Evolutionary conservation across 2,888 invertebrate species (phyloP), one percentile per base, ranked within the genome.

Genomic region (Papilio elwesi): DNA sequence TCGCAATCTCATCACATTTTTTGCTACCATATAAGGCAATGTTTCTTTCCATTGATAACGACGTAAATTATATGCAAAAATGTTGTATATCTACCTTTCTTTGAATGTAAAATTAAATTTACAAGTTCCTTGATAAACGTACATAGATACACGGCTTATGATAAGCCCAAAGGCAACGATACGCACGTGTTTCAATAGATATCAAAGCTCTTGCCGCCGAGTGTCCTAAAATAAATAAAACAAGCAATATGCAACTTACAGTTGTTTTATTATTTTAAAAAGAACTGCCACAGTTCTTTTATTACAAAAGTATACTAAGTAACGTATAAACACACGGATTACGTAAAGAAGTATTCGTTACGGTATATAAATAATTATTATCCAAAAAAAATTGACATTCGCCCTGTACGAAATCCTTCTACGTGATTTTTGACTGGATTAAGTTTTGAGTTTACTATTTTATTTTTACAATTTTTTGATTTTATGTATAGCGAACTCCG

Each of bases 21-120:
- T 75, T 75, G 76, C 76, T 79, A 79, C 80, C 80, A 79, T 82
- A 81, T 80, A 80, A 78, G 82, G 82, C 67, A 80, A 79, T 78
- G 80, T 76, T 74, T 77, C 71, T 62, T 77, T 75, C 65, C 65
- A 59, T 63, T 74, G 77, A 78, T 78, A 78, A 76, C 64, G 49
- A 62, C 70, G 68, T 48, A 6, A 63, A n/a, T 68, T 71, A 59
- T 38, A 49, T 43, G 67, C 55, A 62, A 72, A 72, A 62, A 52
- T 65, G 1, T 52, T 59, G 15, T 48, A 15, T 13, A 57, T 57
- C 51, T 66, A 51, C 47, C 4, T 43, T 51, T 67, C 26, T 62
- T 63, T 51, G 10, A 38, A 57, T 51, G 16, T 26, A 11, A 55
- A 15, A 70, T 43, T 26, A 10, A 7, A 43, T 69, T 38, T 52